Evolutionary conservation across 2,113 vertebrate genomes (phyloP), one percentile per base, ranked within the genome.

Genomic region (Ctenodactylus gundi): DNA sequence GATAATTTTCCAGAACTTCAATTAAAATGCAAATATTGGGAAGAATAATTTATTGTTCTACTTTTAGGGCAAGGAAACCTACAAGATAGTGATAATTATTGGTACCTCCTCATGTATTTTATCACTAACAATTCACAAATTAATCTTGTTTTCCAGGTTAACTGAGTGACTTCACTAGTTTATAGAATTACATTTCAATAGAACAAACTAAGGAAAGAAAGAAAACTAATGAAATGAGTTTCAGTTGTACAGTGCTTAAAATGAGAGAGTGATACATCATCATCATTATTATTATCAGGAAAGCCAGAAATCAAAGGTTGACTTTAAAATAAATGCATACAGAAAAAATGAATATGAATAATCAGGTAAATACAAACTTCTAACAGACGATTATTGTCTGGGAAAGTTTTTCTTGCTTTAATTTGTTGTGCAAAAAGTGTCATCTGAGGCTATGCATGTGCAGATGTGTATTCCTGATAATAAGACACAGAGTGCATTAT

Each of bases 1-100:
- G 57, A 51, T 84, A 93, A 95, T 95, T 93, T 96, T 81, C 55
- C 53, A 84, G 62, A 97, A 87, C 4, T 94, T 91, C 46, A 90
- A 78, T 57, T 95, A 75, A 70, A 97, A 97, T 97, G 83, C 44
- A 98, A 97, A 96, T 60, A 44, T 12, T 93, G 20, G 72, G 49
- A 17, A 94, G 53, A 82, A 94, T 91, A 78, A 78, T 84, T 93
- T 75, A 84, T 83, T 75, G 27, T 58, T 86, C 6, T 57, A 93
- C 78, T 80, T 85, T 73, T 83, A 83, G 73, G 41, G 67, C 8
- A 76, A 90, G 36, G 83, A 49, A 96, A 75, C 64, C 85, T 88
- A 49, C n/a, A 58, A 82, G 20, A 77, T 70, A 57, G 3, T 73
- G 15, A 4, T 51, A n/a, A 85, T 86, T 62, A 85, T 46, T 88